Evolutionary conservation across 64 coral and sea anemone species (phyloP), one percentile per base, ranked within the genome.

Genomic region (Pachyseris speciosa): DNA sequence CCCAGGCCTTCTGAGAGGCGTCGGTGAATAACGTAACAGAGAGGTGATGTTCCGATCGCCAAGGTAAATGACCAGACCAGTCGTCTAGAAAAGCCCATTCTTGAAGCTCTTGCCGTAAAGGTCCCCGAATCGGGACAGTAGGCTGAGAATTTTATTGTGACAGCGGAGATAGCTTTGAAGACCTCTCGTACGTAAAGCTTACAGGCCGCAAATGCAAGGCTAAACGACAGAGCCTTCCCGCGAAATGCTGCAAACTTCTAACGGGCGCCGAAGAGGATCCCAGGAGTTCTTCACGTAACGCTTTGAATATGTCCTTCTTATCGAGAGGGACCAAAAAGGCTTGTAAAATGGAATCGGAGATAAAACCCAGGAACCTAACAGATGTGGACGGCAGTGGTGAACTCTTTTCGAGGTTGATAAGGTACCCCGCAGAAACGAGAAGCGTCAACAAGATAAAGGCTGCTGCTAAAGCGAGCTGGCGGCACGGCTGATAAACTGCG

Each of bases 321-420:
- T 84, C 50, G 1, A 2, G 19, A 36, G 93, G 47, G 61, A 32
- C 17, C 11, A 85, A 4, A 26, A 94, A 89, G 2, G 86, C 78
- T 42, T 89, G 92, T 9, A 42, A 16, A 5, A 32, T 43, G 5
- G 87, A 95, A 61, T 95, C 71, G 25, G 64, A 90, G 4, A 85
- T 48, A 48, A 86, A 86, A 15, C 93, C 93, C 53, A 95, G 43
- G 36, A 86, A 95, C 16, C 60, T n/a, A 17, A 89, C 78, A 9
- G 16, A 50, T 20, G 92, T 94, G 67, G 86, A 72, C 0, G 92
- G 75, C 5, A 17, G 7, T 16, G 19, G 17, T 10, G 57, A 37
- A 37, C 45, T 69, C 67, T 89, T 94, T 2, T 52, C 38, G 1
- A 94, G 20, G 25, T 33, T 34, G 29, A 89, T 37, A 26, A 94